A percentile compares a stretch with the other conserved stretches of the same genome.
These are phyloP conservation scores for Hippocampus zosterae DNA, from an alignment of 2,113 vertebrate species.

Conservation along the genomic window DNA sequence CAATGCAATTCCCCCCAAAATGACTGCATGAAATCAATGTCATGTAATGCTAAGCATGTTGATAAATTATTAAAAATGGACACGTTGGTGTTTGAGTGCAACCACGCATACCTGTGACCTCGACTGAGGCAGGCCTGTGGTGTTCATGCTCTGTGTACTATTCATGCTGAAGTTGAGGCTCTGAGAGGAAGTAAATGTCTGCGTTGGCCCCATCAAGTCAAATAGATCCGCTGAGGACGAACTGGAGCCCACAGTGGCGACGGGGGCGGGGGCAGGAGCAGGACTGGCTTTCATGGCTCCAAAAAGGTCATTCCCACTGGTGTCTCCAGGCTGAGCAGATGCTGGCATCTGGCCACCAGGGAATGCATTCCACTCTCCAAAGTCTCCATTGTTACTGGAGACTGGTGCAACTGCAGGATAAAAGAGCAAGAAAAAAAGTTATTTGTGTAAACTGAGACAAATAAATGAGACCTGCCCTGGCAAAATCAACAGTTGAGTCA, in stretches of 20 bases:
- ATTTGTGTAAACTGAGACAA: slow-evolving; percentile 7
- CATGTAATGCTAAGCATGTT: slow-evolving; percentile 28
- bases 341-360: slow-evolving; percentile 77
- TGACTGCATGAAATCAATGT: slow-evolving; percentile 11
- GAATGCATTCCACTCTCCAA: slow-evolving; percentile 96
- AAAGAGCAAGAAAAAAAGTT: background rate
- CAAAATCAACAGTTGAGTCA: slow-evolving; percentile 15
- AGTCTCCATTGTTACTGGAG: slow-evolving; percentile 83
- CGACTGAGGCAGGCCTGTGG: slow-evolving; percentile 77
- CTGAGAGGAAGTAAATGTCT: slow-evolving; percentile 84
- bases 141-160: slow-evolving; percentile 74
- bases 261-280: slow-evolving; percentile 51
- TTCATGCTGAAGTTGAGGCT: slow-evolving; percentile 92
- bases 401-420: slow-evolving; percentile 55
- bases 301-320: slow-evolving; percentile 64
- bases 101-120: slow-evolving; percentile 79
- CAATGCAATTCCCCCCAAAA: slow-evolving; percentile 7
- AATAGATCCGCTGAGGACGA: slow-evolving; percentile 80
- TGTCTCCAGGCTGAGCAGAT: slow-evolving; percentile 65
- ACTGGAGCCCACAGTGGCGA: slow-evolving; percentile 42
- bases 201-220: slow-evolving; percentile 84
- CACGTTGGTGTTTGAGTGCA: slow-evolving; percentile 25
- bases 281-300: slow-evolving; percentile 61
- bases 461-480: slow-evolving; percentile 15
- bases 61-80: slow-evolving; percentile 34